phyloP scores from a whole-genome alignment of 2,113 vertebrate species.

The Lamprotornis superbus region DNA sequence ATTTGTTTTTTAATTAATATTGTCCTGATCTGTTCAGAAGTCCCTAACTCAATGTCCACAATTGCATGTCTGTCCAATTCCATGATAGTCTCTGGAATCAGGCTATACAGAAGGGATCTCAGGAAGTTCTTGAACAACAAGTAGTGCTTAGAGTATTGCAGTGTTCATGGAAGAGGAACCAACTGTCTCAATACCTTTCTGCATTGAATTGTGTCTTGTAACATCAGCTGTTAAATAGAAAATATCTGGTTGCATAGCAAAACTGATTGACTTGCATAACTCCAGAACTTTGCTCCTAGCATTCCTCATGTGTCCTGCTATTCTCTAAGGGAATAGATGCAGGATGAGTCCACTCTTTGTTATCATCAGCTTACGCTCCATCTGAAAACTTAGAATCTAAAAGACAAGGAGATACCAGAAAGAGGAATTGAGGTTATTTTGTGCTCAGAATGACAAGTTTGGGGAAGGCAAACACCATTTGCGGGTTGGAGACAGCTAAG shows the following conservation, averaged over 20 bases:
- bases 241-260: neutral
- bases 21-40: neutral
- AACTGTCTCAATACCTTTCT: neutral
- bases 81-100: neutral
- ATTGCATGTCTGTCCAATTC: neutral
- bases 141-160: neutral
- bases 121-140: neutral
- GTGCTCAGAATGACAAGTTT: neutral
- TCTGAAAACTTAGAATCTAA: neutral
- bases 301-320: neutral
- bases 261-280: neutral
- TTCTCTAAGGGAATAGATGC: neutral
- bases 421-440: neutral
- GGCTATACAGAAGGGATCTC: neutral
- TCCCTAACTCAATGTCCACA: neutral
- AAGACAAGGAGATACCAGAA: neutral
- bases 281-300: neutral
- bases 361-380: neutral
- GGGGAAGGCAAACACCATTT: neutral
- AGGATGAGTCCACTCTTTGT: neutral
- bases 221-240: neutral
- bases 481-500: neutral
- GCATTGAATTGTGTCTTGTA: neutral
- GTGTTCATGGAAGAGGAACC: neutral
- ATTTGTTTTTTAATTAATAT: neutral